Percentiles rank a stretch among this genome's conserved stretches.
Evolutionary conservation across 2,797 vertebrate genomes (phyloP).

Genomic region (Hylomyscus alleni): DNA sequence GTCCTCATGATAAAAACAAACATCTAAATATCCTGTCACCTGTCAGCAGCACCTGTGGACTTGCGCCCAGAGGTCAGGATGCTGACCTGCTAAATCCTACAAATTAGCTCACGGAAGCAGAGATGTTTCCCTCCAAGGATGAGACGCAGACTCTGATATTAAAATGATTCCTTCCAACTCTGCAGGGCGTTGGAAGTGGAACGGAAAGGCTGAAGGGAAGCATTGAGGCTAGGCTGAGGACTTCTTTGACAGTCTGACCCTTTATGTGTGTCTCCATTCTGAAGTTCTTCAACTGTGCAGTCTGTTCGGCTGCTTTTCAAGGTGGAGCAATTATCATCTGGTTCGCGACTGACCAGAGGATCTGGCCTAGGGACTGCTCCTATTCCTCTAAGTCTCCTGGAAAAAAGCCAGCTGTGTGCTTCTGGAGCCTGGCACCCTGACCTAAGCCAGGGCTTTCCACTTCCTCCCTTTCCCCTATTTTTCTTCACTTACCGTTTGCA

Average conservation of each 20-base stretch:
- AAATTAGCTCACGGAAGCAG: neutral
- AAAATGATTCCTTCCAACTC: conserved; percentile 15
- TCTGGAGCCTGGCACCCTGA: neutral
- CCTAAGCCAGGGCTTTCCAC: neutral
- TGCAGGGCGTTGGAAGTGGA: neutral
- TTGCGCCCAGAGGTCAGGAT: neutral
- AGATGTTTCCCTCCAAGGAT: neutral
- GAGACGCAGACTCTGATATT: neutral
- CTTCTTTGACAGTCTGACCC: neutral
- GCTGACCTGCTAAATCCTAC: conserved; percentile 15
- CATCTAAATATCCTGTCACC: neutral
- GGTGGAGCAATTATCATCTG: conserved; percentile 9
- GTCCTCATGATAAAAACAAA: neutral
- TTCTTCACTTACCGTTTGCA: conserved; percentile 63
- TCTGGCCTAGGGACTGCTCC: neutral
- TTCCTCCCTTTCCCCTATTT: neutral
- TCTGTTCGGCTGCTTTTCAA: neutral
- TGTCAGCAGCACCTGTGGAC: neutral
- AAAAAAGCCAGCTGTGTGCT: neutral
- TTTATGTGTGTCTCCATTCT: neutral
- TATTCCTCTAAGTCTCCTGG: neutral
- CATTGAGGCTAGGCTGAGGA: neutral
- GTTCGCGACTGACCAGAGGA: neutral
- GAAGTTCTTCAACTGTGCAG: neutral
- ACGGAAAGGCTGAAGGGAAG: neutral